Percentiles rank a stretch among this genome's conserved stretches.
Evolutionary conservation across 2,113 vertebrate species (phyloP).

Genomic region (Acanthochromis polyacanthus): DNA sequence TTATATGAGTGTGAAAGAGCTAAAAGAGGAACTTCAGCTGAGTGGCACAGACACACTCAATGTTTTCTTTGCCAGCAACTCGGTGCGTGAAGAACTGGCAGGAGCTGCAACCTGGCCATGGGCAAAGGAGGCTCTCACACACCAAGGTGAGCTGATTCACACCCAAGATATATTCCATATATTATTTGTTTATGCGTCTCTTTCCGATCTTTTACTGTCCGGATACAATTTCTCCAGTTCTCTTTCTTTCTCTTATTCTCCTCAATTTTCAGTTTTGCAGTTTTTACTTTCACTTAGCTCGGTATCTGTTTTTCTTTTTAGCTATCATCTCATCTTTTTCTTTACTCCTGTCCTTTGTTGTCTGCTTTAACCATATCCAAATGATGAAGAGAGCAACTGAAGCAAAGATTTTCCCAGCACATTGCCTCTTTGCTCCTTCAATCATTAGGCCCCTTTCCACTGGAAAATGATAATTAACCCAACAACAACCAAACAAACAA

Average conservation of each 20-base stretch:
- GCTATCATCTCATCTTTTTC: not conserved
- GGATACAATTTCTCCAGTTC: not conserved
- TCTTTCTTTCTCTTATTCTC: not conserved
- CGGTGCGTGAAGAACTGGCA: constrained; percentile 91
- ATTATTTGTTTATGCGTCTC: not conserved
- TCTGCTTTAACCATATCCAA: constrained; percentile 32
- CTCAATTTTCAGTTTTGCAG: not conserved
- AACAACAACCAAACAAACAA: constrained; percentile 78
- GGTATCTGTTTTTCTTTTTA: not conserved
- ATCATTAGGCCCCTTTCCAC: constrained; percentile 68
- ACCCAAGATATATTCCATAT: not conserved
- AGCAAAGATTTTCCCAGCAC: constrained; percentile 65
- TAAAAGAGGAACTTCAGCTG: constrained; percentile 92
- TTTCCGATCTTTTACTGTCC: not conserved
- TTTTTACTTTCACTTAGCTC: not conserved
- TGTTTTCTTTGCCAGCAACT: constrained; percentile 95
- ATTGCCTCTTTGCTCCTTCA: constrained; percentile 63
- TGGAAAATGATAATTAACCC: constrained; percentile 63
- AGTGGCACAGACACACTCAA: constrained; percentile 93
- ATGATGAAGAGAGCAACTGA: constrained; percentile 53
- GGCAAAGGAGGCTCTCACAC: constrained; percentile 95
- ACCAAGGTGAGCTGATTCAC: constrained; percentile 78
- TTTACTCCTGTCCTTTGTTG: constrained; percentile 47
- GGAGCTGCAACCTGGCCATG: constrained; percentile 98
- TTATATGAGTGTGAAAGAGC: constrained; percentile 96